Base-by-base conservation (phyloP, 2,888 invertebrate genomes). In the Nephrocerus scutellatus region DNA sequence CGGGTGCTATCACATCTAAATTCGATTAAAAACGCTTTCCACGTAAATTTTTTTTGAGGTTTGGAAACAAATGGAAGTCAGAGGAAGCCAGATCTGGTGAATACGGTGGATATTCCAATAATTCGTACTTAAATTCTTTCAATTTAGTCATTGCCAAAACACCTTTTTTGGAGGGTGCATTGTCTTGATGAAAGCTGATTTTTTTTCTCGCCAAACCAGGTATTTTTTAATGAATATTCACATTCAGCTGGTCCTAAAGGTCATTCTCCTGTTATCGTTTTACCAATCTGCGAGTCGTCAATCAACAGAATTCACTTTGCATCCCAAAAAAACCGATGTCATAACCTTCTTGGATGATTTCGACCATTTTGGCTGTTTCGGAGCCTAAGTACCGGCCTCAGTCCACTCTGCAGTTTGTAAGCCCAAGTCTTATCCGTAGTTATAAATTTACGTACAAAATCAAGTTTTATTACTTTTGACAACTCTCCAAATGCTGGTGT, bases 81-180 rank as follows among this genome's bases (percentile, higher is more conserved):
- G n/a, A n/a, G n/a, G n/a, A n/a, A n/a, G n/a, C n/a, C n/a, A n/a
- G n/a, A n/a, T n/a, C n/a, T 22, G 22, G 7, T 22, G 22, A 22
- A 22, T 8, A 22, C 8, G 22, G 22, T 8, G 22, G 22, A 22
- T 22, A 10, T 22, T 22, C 22, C 22, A 22, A 22, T 10, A 22
- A 22, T 22, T 22, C 22, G 10, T 22, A 22, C 7, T 22, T 22
- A n/a, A n/a, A n/a, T 22, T 22, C 23, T 8, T 22, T 22, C 8
- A 22, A 22, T 22, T 22, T 22, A 22, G 23, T 10, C 23, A 22
- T 22, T 10, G 23, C 10, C 8, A 22, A 22, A 9, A n/a, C 23
- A 22, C 23, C 10, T 22, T 22, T 22, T 9, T 22, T 12, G n/a
- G 16, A 23, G 23, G 25, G 25, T 35, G 25, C 28, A 35, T 15